Evolutionary conservation across 2,113 vertebrate species (phyloP).

Genomic region (Coregonus clupeaformis): DNA sequence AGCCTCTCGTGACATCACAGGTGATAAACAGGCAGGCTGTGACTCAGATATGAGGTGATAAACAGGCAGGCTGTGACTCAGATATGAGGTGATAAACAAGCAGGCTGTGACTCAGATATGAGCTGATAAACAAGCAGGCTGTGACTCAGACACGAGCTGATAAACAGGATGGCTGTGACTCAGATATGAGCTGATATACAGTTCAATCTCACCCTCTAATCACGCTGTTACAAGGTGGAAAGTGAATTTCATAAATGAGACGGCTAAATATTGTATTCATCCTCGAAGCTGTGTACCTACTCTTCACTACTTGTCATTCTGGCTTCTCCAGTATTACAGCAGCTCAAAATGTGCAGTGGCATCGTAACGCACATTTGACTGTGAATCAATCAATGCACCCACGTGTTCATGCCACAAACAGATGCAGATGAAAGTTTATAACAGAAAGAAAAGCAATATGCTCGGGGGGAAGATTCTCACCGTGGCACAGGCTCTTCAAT

Average conservation of each 20-base stretch:
- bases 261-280: slow-evolving; percentile 34
- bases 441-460: slow-evolving; percentile 10
- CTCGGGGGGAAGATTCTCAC: slow-evolving; percentile 47
- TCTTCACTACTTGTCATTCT: slow-evolving; percentile 40
- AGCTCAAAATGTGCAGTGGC: slow-evolving; percentile 35
- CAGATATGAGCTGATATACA: too few species aligned
- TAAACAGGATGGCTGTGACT: too few species aligned
- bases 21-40: too few species aligned
- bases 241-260: slow-evolving; percentile 19
- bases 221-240: slow-evolving; percentile 41
- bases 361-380: slow-evolving; percentile 46
- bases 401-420: slow-evolving; percentile 11
- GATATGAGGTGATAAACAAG: too few species aligned
- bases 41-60: too few species aligned
- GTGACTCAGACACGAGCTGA: too few species aligned
- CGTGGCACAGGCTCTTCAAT: slow-evolving; percentile 43
- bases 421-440: slow-evolving; percentile 30
- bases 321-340: slow-evolving; percentile 44
- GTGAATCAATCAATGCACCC: slow-evolving; percentile 42
- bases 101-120: too few species aligned
- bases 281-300: not conserved
- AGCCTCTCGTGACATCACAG: too few species aligned
- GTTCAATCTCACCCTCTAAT: slow-evolving; percentile 46
- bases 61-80: too few species aligned
- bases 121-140: too few species aligned